A percentile compares a stretch with the other conserved stretches of the same genome.
phyloP scores from a whole-genome alignment of 2,888 invertebrate species.

The Teleiodes luculella region DNA sequence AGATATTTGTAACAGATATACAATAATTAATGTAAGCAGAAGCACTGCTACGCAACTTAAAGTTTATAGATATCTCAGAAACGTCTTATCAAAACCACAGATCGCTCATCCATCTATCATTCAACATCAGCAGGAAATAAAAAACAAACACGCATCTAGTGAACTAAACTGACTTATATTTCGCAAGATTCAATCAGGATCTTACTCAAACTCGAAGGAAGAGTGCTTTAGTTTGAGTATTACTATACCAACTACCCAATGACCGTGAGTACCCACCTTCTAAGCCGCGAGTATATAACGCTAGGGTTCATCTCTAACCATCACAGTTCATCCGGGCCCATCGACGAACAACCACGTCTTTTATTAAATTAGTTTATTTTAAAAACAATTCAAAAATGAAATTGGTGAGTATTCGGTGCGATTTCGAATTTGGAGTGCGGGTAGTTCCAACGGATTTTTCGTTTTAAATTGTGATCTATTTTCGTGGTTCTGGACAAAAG shows the following conservation, averaged over 20 bases:
- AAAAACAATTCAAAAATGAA: constrained; percentile 50
- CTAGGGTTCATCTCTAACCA: constrained; percentile 32
- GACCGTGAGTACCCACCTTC: constrained; percentile 60
- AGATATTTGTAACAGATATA: no score
- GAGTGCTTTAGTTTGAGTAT: neutral
- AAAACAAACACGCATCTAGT: no score
- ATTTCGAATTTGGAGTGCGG: neutral
- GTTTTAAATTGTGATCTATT: no score
- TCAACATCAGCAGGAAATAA: no score
- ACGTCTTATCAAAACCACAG: no score
- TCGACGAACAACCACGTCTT: constrained; percentile 22
- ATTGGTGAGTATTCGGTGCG: constrained; percentile 60
- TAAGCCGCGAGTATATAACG: constrained; percentile 57
- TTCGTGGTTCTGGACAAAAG: no score
- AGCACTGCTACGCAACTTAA: no score
- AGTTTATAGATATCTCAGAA: no score
- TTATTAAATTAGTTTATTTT: constrained; percentile 17
- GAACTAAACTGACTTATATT: neutral
- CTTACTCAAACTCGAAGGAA: constrained; percentile 14
- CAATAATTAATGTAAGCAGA: no score
- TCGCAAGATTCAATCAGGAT: constrained; percentile 12
- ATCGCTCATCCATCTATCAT: no score
- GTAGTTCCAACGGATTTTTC: no score
- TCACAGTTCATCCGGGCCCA: constrained; percentile 60
- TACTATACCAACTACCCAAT: no score